These are phyloP conservation scores for Aphelenchoides avenae DNA, from an alignment of 1,140 invertebrate genomes.

Conservation along the genomic window DNA sequence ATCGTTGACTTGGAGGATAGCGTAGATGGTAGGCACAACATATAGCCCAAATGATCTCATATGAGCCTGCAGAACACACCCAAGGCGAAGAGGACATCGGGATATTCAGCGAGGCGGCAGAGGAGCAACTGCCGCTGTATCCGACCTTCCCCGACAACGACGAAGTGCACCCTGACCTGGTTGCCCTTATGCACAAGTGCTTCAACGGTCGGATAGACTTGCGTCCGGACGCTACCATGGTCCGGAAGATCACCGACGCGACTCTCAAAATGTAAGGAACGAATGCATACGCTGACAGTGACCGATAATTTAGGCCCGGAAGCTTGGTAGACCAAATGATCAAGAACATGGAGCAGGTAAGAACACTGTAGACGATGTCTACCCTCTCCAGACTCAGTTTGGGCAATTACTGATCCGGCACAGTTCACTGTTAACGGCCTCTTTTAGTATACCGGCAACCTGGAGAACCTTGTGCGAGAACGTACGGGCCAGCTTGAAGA, in stretches of 20 bases:
- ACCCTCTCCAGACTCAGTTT: too few relatives aligned
- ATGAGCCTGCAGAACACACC: too few relatives aligned
- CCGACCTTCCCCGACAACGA: slow-evolving; percentile 30
- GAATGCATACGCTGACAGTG: not conserved
- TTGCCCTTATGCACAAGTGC: slow-evolving; percentile 38
- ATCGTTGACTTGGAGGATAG: slow-evolving; percentile 31
- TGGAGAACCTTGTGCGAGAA: slow-evolving; percentile 41
- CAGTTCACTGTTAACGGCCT: too few relatives aligned
- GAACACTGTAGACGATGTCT: too few relatives aligned
- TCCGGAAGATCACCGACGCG: slow-evolving; percentile 45
- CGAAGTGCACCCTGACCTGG: slow-evolving; percentile 40
- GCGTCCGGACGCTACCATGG: slow-evolving; percentile 38
- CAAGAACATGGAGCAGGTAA: slow-evolving; percentile 52
- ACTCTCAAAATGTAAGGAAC: slow-evolving; percentile 46
- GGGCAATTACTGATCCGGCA: too few relatives aligned
- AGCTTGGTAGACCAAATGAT: slow-evolving; percentile 50
- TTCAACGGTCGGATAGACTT: slow-evolving; percentile 31
- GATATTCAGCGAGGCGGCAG: slow-evolving; percentile 41
- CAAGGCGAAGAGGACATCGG: slow-evolving; percentile 45
- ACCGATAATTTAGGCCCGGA: slow-evolving; percentile 31
- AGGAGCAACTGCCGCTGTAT: slow-evolving; percentile 40
- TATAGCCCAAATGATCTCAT: too few relatives aligned
- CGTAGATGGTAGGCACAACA: slow-evolving; percentile 32
- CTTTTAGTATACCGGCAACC: slow-evolving; percentile 32
- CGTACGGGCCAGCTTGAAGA: slow-evolving; percentile 45